These are phyloP conservation scores for Amphipoea oculea DNA, from an alignment of 2,888 invertebrate species.

Conservation along the genomic window DNA sequence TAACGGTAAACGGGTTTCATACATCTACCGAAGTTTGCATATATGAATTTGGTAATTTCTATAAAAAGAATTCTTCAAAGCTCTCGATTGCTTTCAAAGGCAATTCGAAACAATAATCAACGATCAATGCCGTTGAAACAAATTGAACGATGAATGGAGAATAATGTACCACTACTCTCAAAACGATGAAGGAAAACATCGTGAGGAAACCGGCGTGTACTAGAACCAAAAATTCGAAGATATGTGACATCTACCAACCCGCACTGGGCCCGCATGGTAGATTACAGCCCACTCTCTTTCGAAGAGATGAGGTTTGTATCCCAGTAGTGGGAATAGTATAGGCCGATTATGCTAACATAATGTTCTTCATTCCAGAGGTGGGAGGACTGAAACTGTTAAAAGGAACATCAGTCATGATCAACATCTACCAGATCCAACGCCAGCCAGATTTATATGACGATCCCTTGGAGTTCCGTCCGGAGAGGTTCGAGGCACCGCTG, in stretches of 20 bases:
- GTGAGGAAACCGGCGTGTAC: too few species aligned
- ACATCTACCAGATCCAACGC: slow-evolving; percentile 86
- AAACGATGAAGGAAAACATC: too few species aligned
- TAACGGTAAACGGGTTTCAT: not conserved
- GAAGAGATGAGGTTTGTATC: too few species aligned
- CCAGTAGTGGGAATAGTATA: too few species aligned
- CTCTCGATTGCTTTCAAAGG: too few species aligned
- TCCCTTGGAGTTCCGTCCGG: slow-evolving; percentile 88
- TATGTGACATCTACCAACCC: too few species aligned
- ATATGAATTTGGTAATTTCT: not conserved
- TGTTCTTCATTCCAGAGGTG: slow-evolving; percentile 64
- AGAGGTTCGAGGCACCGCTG: slow-evolving; percentile 84
- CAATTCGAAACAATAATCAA: not conserved
- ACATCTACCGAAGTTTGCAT: not conserved
- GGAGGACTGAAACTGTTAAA: slow-evolving; percentile 71
- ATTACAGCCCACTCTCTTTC: too few species aligned
- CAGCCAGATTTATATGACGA: slow-evolving; percentile 87
- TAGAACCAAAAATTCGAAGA: too few species aligned
- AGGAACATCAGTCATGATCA: slow-evolving; percentile 80
- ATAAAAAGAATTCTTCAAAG: not conserved
- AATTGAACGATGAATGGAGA: not conserved
- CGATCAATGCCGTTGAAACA: not conserved
- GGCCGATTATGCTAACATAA: not conserved
- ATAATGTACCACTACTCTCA: not conserved
- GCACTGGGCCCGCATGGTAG: too few species aligned